Evolutionary conservation across 2,113 vertebrate species (phyloP).

Genomic region (Caretta caretta): DNA sequence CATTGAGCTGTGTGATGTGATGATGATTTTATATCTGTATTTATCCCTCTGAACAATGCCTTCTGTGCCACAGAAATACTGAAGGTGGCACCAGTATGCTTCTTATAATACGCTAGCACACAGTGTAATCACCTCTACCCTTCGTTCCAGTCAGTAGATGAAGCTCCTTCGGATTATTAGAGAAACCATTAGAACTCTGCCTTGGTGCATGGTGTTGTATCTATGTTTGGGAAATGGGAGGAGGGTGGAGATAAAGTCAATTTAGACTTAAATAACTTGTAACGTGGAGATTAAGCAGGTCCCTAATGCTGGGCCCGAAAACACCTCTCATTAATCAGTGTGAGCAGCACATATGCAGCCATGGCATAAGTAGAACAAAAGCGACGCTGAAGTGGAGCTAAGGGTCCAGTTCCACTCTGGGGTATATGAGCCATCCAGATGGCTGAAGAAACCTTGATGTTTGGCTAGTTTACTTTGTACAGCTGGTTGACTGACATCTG

Average conservation of each 20-base stretch:
- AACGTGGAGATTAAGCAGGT: conserved; percentile 87
- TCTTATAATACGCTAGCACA: neutral
- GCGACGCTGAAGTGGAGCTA: conserved; percentile 72
- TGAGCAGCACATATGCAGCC: conserved; percentile 70
- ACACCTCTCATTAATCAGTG: conserved; percentile 79
- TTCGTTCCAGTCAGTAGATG: neutral
- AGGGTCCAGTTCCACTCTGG: conserved; percentile 4
- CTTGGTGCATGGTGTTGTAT: fast-evolving
- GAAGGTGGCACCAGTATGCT: neutral
- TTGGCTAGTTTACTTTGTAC: neutral
- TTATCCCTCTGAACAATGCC: neutral
- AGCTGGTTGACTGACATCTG: fast-evolving
- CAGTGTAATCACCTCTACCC: neutral
- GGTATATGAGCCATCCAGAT: neutral
- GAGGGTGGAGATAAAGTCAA: conserved; percentile 43
- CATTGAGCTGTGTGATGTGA: conserved; percentile 13
- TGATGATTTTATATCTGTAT: neutral
- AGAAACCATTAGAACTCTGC: neutral
- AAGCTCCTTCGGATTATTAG: neutral
- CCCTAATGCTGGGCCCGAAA: conserved; percentile 80
- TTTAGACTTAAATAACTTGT: conserved; percentile 74
- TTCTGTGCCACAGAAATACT: neutral
- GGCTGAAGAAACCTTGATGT: fast-evolving
- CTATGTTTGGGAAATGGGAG: neutral
- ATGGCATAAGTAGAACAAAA: conserved; percentile 80